Percentiles rank a stretch among this genome's conserved stretches.
Evolutionary conservation across 2,113 vertebrate species (phyloP).

Genomic region (Alouatta palliata): DNA sequence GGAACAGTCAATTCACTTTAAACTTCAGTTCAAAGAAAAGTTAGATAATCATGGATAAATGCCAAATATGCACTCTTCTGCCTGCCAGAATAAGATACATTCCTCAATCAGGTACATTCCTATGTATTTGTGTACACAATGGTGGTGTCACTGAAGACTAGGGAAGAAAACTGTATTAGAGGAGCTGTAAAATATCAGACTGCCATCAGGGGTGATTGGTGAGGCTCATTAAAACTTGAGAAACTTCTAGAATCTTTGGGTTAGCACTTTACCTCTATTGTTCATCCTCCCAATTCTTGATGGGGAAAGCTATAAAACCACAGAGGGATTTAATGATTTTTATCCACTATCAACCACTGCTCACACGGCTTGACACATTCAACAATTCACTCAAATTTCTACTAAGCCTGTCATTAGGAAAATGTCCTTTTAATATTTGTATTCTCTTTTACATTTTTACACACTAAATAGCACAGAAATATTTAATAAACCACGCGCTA

Average conservation of each 20-base stretch:
- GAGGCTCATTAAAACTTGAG: constrained; percentile 50
- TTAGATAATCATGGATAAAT: neutral
- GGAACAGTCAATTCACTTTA: neutral
- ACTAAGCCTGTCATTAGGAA: neutral
- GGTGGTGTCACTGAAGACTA: neutral
- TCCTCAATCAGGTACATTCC: neutral
- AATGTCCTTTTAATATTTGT: neutral
- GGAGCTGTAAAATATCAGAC: neutral
- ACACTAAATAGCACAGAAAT: neutral
- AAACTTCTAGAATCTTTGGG: constrained; percentile 17
- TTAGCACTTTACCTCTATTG: neutral
- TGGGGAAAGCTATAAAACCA: neutral
- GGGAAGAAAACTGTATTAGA: neutral
- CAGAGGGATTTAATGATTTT: constrained; percentile 3
- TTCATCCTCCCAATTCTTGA: neutral
- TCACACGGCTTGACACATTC: neutral
- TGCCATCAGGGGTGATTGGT: constrained; percentile 4
- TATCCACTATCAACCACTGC: neutral
- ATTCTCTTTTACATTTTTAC: neutral
- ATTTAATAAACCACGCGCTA: neutral
- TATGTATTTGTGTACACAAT: neutral
- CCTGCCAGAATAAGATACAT: neutral
- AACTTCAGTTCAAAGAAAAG: neutral
- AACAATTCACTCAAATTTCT: neutral
- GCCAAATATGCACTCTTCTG: neutral